A percentile compares a stretch with the other conserved stretches of the same genome.
Conservation (phyloP, 2,797 vertebrate species). For the Micropoecilia bifurca region DNA sequence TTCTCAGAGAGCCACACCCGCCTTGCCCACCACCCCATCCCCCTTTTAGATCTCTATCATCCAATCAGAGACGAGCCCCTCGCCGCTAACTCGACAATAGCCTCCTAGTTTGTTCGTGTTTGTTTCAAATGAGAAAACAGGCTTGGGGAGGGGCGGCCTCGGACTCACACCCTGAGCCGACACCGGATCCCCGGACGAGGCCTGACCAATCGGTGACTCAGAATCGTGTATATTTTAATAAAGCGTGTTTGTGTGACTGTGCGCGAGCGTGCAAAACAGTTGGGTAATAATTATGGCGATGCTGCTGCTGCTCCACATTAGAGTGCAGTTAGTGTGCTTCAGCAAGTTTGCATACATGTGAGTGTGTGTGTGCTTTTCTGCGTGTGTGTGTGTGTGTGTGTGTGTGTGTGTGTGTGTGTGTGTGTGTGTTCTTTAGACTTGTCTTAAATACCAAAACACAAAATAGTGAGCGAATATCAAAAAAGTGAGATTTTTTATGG, state of each 20-base stretch:
- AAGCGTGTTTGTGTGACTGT: slow-evolving; percentile 50
- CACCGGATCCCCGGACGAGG: slow-evolving; percentile 54
- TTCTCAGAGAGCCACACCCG: slow-evolving; percentile 59
- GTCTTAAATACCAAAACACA: slow-evolving; percentile 88
- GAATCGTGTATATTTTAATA: slow-evolving; percentile 88
- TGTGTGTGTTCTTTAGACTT: slow-evolving; percentile 81
- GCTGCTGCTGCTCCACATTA: slow-evolving; percentile 78
- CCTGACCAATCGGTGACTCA: slow-evolving; percentile 76
- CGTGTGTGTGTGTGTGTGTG: slow-evolving; percentile 40
- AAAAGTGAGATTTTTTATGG: slow-evolving; percentile 81
- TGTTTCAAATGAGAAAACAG: slow-evolving; percentile 65
- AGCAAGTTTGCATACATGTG: slow-evolving; percentile 61
- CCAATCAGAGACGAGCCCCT: slow-evolving; percentile 63
- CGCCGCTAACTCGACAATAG: slow-evolving; percentile 76
- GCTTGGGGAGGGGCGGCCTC: slow-evolving; percentile 45
- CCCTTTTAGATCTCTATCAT: slow-evolving; percentile 48
- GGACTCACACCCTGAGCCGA: slow-evolving; percentile 69
- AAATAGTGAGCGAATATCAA: slow-evolving; percentile 85
- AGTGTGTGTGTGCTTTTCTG: slow-evolving; percentile 46
- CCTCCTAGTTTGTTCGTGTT: slow-evolving; percentile 77
- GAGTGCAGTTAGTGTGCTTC: slow-evolving; percentile 70
- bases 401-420: slow-evolving; percentile 46
- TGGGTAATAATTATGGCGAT: slow-evolving; percentile 78
- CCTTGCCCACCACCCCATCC: slow-evolving; percentile 47
- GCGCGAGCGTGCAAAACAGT: slow-evolving; percentile 40